Percentiles rank a stretch among this genome's conserved stretches.
Evolutionary conservation across 2,888 invertebrate genomes (phyloP).

Genomic region (Monopis laevigella): DNA sequence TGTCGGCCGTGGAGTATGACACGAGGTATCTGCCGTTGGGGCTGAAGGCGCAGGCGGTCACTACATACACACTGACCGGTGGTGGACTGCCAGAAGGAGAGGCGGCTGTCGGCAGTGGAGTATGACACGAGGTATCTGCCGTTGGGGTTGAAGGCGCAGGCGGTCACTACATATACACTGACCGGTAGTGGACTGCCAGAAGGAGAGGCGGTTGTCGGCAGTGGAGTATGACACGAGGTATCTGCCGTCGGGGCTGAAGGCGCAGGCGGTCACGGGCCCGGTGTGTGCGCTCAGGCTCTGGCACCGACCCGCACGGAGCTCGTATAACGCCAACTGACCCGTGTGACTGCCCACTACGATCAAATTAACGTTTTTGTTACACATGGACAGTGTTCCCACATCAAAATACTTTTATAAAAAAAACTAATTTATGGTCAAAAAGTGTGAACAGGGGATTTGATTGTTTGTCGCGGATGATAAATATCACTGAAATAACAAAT

Average conservation of each 20-base stretch:
- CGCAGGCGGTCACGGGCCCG: conserved; percentile 89
- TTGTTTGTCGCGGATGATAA: too few relatives aligned
- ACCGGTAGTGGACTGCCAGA: conserved; percentile 97
- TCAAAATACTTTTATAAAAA: too few relatives aligned
- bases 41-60: conserved; percentile 94
- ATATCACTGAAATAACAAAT: too few relatives aligned
- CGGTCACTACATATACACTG: conserved; percentile 72
- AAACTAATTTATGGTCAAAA: too few relatives aligned
- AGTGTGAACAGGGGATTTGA: too few relatives aligned
- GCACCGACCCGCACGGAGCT: conserved; percentile 93
- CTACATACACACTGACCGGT: conserved; percentile 70
- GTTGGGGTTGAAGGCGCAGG: conserved; percentile 95
- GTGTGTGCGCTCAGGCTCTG: conserved; percentile 93
- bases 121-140: conserved; percentile 97
- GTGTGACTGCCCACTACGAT: conserved; percentile 89
- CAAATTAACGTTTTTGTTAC: too few relatives aligned
- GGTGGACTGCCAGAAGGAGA: conserved; percentile 98
- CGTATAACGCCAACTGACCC: conserved; percentile 94
- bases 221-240: conserved; percentile 96
- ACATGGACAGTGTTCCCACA: too few relatives aligned
- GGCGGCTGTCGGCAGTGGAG: conserved; percentile 90
- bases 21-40: conserved; percentile 98
- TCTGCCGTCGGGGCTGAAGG: conserved; percentile 98
- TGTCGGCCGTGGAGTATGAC: conserved; percentile 94
- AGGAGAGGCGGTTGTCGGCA: conserved; percentile 91